Conservation (phyloP, 2,113 vertebrate species). For the Pygoscelis antarcticus region DNA sequence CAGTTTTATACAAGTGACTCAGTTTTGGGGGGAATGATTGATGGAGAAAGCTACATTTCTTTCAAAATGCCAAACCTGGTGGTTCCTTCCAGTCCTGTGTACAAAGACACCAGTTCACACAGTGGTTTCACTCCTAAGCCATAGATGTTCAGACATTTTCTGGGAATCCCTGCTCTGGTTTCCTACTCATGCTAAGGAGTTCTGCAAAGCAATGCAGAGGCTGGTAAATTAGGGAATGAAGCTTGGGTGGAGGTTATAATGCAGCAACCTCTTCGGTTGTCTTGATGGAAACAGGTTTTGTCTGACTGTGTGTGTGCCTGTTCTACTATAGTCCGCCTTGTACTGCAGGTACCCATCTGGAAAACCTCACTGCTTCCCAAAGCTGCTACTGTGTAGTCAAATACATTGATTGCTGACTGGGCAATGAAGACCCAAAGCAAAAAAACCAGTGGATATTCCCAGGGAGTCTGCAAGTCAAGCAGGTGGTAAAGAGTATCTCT, state of each 20-base stretch:
- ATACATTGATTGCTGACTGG: not conserved
- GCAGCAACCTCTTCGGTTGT: not conserved
- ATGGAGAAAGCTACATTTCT: not conserved
- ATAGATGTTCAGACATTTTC: not conserved
- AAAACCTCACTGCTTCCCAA: not conserved
- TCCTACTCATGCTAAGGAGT: not conserved
- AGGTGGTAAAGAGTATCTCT: not conserved
- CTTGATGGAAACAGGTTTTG: not conserved
- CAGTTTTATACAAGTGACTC: not conserved
- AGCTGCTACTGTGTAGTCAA: not conserved
- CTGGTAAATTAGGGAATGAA: not conserved
- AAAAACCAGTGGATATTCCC: not conserved
- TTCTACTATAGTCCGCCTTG: not conserved
- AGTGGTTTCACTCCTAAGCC: not conserved
- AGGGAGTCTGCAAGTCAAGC: not conserved
- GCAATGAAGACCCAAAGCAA: not conserved
- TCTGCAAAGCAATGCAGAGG: not conserved
- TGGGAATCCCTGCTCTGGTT: not conserved
- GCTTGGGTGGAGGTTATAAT: not conserved
- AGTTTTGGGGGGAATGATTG: not conserved
- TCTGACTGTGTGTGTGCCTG: not conserved
- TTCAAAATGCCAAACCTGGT: not conserved
- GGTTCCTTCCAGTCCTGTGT: not conserved
- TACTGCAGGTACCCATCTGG: not conserved
- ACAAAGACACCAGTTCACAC: not conserved